phyloP scores from a whole-genome alignment of 2,888 invertebrate genomes.

The Helicoverpa assulta region DNA sequence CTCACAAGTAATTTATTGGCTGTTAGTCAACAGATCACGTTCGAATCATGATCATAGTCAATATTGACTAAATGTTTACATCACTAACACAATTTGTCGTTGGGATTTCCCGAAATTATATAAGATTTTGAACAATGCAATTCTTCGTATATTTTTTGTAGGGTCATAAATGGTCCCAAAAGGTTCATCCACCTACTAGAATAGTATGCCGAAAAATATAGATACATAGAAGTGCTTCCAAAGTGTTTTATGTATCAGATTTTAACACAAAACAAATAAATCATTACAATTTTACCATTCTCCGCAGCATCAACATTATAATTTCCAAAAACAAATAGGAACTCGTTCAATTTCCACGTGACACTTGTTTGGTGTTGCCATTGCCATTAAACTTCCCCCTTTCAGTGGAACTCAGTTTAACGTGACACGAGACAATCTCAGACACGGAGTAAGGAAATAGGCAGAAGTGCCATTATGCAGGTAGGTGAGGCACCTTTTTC shows the following conservation, averaged over 20 bases:
- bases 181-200: too few species aligned
- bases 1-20: constrained; percentile 25
- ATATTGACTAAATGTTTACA: constrained; percentile 13
- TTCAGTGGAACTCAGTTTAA: constrained; percentile 29
- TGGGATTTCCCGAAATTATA: neutral
- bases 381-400: constrained; percentile 32
- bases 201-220: too few species aligned
- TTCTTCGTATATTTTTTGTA: too few species aligned
- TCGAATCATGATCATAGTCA: constrained; percentile 8
- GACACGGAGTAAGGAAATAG: neutral
- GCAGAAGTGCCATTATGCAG: too few species aligned
- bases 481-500: too few species aligned
- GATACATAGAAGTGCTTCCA: too few species aligned
- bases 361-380: constrained; percentile 11
- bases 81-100: neutral
- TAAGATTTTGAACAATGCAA: too few species aligned
- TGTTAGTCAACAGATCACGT: constrained; percentile 24
- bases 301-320: neutral
- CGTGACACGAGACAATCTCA: constrained; percentile 33
- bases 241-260: too few species aligned
- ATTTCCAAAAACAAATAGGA: constrained; percentile 31
- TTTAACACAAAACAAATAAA: neutral
- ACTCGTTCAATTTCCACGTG: constrained; percentile 5
- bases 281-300: neutral
- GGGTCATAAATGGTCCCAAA: too few species aligned